phyloP scores from a whole-genome alignment of 2,888 invertebrate species.

The Oegoconia quadripuncta region DNA sequence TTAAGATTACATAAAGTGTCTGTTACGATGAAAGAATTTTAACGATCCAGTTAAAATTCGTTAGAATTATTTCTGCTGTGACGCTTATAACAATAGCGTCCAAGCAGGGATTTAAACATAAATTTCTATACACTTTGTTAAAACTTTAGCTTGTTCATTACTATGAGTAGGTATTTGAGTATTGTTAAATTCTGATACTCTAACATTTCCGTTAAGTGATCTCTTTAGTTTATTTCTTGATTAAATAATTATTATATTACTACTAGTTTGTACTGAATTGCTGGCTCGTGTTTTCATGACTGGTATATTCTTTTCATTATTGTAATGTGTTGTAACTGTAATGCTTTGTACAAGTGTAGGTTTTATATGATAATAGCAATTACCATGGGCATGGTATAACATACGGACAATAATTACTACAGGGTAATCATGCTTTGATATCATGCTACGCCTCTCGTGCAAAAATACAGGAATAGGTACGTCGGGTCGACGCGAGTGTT shows the following conservation, averaged over 20 bases:
- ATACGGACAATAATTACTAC: constrained; percentile 42
- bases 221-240: too few relatives aligned
- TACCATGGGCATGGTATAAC: constrained; percentile 41
- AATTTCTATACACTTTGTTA: constrained; percentile 55
- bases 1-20: constrained; percentile 56
- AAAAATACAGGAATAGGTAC: constrained; percentile 44
- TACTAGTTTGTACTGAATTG: too few relatives aligned
- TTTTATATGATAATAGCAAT: constrained; percentile 29
- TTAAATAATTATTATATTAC: too few relatives aligned
- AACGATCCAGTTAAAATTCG: constrained; percentile 36
- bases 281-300: too few relatives aligned
- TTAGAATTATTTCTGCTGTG: constrained; percentile 40
- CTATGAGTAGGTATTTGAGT: constrained; percentile 16
- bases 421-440: constrained; percentile 55
- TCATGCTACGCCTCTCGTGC: constrained; percentile 53
- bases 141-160: constrained; percentile 49
- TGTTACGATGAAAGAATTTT: constrained; percentile 56
- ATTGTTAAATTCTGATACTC: too few relatives aligned
- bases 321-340: too few relatives aligned
- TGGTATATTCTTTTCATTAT: too few relatives aligned
- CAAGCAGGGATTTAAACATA: constrained; percentile 36
- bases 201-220: too few relatives aligned
- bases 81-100: constrained; percentile 42
- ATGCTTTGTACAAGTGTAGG: constrained; percentile 22
- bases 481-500: constrained; percentile 42